These are phyloP conservation scores for Samia ricini DNA, from an alignment of 1,140 invertebrate species.

Conservation along the genomic window DNA sequence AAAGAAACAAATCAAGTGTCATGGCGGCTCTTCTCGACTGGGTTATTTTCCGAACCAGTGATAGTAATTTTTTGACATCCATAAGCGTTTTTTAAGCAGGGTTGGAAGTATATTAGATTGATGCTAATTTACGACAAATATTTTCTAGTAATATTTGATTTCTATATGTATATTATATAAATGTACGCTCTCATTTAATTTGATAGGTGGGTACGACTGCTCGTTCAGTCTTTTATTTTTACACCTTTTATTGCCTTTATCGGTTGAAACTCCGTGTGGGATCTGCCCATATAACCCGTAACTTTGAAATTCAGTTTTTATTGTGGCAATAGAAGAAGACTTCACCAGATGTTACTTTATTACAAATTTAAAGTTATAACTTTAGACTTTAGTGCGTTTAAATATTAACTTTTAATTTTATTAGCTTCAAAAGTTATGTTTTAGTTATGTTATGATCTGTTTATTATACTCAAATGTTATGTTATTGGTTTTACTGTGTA, in stretches of 20 bases:
- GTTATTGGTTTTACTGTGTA: not conserved
- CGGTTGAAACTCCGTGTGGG: slow-evolving; percentile 38
- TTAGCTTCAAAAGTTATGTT: not conserved
- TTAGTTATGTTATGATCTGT: not conserved
- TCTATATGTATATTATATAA: no score
- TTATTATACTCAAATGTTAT: not conserved
- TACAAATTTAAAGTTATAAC: slow-evolving; percentile 18
- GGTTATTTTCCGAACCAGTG: no score
- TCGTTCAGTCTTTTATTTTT: slow-evolving; percentile 28
- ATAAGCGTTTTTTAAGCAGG: no score
- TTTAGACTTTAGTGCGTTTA: slow-evolving; percentile 2
- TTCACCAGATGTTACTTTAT: slow-evolving; percentile 34
- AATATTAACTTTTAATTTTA: not conserved
- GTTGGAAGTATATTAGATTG: no score
- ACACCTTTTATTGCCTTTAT: slow-evolving; percentile 35
- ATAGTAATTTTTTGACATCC: no score
- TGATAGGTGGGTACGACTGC: slow-evolving; percentile 20
- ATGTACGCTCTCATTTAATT: slow-evolving; percentile 19
- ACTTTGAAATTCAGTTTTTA: slow-evolving; percentile 28
- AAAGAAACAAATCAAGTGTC: no score
- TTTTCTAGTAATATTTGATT: no score
- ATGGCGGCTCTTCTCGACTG: no score
- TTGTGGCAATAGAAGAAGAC: slow-evolving; percentile 29
- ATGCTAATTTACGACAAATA: no score
- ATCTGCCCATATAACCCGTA: slow-evolving; percentile 15